Conservation (phyloP, 1,140 invertebrate species). For the Penaeus indicus region DNA sequence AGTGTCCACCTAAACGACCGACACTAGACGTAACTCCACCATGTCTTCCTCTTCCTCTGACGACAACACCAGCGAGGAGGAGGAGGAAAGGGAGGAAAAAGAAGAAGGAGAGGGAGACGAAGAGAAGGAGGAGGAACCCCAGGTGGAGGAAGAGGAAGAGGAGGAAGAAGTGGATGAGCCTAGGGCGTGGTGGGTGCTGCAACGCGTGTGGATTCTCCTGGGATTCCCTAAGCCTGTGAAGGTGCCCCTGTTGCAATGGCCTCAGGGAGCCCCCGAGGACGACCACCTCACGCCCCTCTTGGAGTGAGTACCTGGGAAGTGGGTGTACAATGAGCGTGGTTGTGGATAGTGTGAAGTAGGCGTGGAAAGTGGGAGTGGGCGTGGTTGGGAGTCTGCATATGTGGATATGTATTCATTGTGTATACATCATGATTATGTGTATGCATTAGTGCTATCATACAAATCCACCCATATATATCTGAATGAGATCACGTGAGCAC, state of each 20-base stretch:
- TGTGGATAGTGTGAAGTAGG: too few relatives aligned
- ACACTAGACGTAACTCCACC: neutral
- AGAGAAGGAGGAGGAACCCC: neutral
- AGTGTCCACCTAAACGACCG: neutral
- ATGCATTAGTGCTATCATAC: too few relatives aligned
- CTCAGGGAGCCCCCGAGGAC: constrained; percentile 7
- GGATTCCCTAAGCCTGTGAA: neutral
- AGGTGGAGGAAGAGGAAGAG: neutral
- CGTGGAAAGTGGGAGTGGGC: too few relatives aligned
- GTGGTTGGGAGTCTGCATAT: too few relatives aligned
- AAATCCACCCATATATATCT: neutral
- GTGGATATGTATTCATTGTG: too few relatives aligned
- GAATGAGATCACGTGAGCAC: neutral
- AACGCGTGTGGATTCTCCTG: constrained; percentile 16
- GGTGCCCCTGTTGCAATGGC: constrained; percentile 6
- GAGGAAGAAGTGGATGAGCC: neutral
- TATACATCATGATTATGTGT: too few relatives aligned
- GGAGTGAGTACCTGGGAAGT: too few relatives aligned
- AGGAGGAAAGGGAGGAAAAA: neutral
- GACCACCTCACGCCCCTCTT: neutral
- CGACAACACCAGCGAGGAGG: neutral
- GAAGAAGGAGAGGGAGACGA: neutral
- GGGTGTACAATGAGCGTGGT: too few relatives aligned
- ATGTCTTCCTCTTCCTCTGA: too few relatives aligned
- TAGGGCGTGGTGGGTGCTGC: constrained; percentile 26